Percentiles rank a stretch among this genome's conserved stretches.
phyloP scores from a whole-genome alignment of 2,113 vertebrate genomes.

The Entelurus aequoreus region DNA sequence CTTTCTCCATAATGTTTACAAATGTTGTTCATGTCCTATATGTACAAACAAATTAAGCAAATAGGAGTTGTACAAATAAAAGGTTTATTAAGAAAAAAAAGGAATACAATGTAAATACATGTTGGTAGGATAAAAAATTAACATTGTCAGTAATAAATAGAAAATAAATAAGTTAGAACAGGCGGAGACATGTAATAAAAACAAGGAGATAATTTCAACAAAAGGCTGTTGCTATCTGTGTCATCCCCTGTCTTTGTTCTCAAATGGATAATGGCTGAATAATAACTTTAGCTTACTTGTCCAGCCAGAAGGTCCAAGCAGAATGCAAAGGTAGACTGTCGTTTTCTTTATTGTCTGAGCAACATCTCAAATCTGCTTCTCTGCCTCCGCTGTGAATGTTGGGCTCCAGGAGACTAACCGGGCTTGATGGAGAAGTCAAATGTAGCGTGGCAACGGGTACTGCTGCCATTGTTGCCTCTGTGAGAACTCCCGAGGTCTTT shows the following conservation, averaged over 20 bases:
- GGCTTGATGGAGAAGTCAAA: constrained; percentile 54
- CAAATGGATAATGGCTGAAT: constrained; percentile 1
- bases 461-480: constrained; percentile 63
- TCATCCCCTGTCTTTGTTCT: constrained; percentile 29
- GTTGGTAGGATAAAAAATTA: too few species aligned
- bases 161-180: too few species aligned
- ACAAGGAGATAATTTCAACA: background rate
- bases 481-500: constrained; percentile 5
- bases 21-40: too few species aligned
- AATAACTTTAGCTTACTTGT: constrained; percentile 56
- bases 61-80: too few species aligned
- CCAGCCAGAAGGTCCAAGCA: constrained; percentile 78
- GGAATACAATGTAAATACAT: too few species aligned
- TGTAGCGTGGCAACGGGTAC: constrained; percentile 60
- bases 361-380: constrained; percentile 52
- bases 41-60: too few species aligned
- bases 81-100: too few species aligned
- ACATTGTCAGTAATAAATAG: too few species aligned
- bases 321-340: constrained; percentile 71
- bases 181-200: too few species aligned
- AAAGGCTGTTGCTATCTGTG: background rate
- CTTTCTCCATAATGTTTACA: too few species aligned
- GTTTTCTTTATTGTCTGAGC: constrained; percentile 48
- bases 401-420: constrained; percentile 59
- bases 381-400: constrained; percentile 64